Evolutionary conservation across 2,797 vertebrate species (phyloP), one percentile per base, ranked within the genome.

Genomic region (Notamacropus eugenii): DNA sequence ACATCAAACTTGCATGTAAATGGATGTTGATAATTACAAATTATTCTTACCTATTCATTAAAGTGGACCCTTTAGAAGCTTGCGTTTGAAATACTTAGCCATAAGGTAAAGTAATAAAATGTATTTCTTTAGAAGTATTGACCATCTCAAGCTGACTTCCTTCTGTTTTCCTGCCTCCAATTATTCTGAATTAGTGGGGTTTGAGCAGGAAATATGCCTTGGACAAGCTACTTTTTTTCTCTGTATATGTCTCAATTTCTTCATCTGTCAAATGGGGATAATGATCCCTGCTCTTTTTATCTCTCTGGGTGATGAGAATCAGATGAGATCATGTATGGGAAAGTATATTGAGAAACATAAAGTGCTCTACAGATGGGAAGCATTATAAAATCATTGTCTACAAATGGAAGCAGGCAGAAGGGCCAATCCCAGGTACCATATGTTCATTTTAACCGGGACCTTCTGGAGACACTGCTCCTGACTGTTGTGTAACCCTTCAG

Each of bases 41-140:
- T 12, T 54, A 90, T 92, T 87, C 92, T 67, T 54, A 90, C 67
- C 74, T 50, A 0, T 24, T 92, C 55, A 54, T 6, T 8, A 28
- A 94, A 96, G 91, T 91, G 13, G 0, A 74, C 91, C 55, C 14
- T 67, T 62, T 92, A 87, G 67, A 14, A 82, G 1, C 40, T 74
- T 55, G 62, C 54, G 67, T 95, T 92, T 92, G 93, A 22, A 29
- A 46, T 56, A 94, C 54, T 93, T 96, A 94, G 90, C 90, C 92
- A 29, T 54, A 96, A 95, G 55, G 90, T 55, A 0, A 2, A 74
- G 52, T 94, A 92, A 54, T 27, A 93, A 82, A 58, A 92, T 16
- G 46, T 8, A 31, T 90, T 93, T 92, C 93, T 95, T 56, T 94
- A 91, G 40, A 55, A 90, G 56, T 67, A n/a, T 92, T 92, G 92